These are phyloP conservation scores for Lepus oiostolus DNA, from an alignment of 2,797 vertebrate species.

Conservation along the genomic window DNA sequence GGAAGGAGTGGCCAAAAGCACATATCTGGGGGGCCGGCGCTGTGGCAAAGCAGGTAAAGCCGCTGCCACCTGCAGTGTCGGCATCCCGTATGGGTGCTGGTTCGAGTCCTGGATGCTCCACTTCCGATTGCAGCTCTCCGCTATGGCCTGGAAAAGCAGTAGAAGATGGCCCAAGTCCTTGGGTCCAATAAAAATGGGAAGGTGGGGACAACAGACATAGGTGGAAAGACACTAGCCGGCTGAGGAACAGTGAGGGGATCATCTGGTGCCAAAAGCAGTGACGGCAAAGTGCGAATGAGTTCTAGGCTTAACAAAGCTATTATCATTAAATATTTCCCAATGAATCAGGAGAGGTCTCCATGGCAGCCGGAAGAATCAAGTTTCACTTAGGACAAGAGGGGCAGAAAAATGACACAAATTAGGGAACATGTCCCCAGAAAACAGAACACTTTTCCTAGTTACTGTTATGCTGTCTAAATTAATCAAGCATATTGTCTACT, in stretches of 20 bases:
- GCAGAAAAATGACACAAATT: not conserved
- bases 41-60: too few relatives aligned
- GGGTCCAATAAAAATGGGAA: not conserved
- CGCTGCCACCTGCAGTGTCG: too few relatives aligned
- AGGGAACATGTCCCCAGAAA: not conserved
- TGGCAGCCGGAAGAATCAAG: not conserved
- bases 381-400: conserved; percentile 32
- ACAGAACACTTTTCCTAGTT: not conserved
- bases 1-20: not conserved
- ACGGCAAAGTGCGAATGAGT: not conserved
- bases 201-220: not conserved
- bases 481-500: not conserved
- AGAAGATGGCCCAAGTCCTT: not conserved
- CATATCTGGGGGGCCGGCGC: not conserved
- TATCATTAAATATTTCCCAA: not conserved
- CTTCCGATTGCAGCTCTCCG: too few relatives aligned
- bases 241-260: not conserved
- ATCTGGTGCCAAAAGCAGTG: too few relatives aligned
- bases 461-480: not conserved
- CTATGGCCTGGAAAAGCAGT: too few relatives aligned
- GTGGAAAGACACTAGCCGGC: not conserved
- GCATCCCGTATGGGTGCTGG: too few relatives aligned
- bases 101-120: too few relatives aligned
- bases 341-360: not conserved
- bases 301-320: not conserved